Base-by-base conservation (phyloP, 2,888 invertebrate species). In the Rhyacophila evoluta region DNA sequence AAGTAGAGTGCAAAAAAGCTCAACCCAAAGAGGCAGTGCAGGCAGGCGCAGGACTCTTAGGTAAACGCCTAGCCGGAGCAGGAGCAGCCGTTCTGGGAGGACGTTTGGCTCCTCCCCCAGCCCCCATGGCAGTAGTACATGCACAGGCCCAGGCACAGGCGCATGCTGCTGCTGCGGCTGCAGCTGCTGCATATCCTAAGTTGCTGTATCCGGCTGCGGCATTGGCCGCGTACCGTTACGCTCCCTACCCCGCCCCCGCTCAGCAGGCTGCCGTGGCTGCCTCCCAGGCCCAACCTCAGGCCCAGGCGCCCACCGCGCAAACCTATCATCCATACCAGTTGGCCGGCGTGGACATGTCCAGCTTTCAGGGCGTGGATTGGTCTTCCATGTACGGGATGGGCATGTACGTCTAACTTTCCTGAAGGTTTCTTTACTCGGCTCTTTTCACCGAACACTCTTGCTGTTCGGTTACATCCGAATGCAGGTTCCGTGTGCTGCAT, bases 291-390 rank as follows among this genome's bases (percentile, higher is more conserved):
- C 90, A 91, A 69, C 90, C 91, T 79, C 85, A 92, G 10, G 88
- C 91, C 81, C 93, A 92, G 2, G 91, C 94, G 1, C 91, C 94
- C 83, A 92, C 93, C 29, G 91, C 93, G 36, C 94, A 93, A 84
- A 92, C 93, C 76, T 93, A 93, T 86, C 93, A 93, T 84, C 93
- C 93, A 71, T 96, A 96, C 89, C 94, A 94, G 83, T 92, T 96
- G 83, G 94, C 96, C 85, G 96, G 96, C 86, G 95, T 96, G 82
- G 96, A 96, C 89, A 96, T 96, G 96, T 94, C 95, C 81, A 95
- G 95, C 86, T 96, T 96, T 92, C 96, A 96, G 87, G 95, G 95
- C 80, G 95, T 97, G 84, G 96, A 96, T 88, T 96, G 96, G 96
- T 93, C 94, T 85, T 94, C 95, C 84, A 95, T 96, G 95, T 97